phyloP scores from a whole-genome alignment of 2,888 invertebrate genomes.

The Abscondita cerata region DNA sequence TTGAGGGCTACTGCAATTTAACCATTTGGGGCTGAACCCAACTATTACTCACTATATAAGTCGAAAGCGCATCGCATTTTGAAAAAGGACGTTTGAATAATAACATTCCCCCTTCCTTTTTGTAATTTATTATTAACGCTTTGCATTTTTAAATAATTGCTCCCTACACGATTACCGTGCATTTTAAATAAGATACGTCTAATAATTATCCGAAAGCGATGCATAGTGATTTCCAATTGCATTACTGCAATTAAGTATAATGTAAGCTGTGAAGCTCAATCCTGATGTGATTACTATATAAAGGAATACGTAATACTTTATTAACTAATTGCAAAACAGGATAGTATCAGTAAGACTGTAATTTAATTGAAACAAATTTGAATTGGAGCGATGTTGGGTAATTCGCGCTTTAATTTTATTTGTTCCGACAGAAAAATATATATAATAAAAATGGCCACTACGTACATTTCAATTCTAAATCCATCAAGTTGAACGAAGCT shows the following conservation, averaged over 20 bases:
- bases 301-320: conserved; percentile 30
- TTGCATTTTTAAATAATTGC: conserved; percentile 29
- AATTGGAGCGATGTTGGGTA: conserved; percentile 2
- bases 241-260: conserved; percentile 25
- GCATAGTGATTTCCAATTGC: conserved; percentile 30
- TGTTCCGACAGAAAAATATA: not conserved
- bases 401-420: not conserved
- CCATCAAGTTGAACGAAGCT: conserved; percentile 11
- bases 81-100: conserved; percentile 10
- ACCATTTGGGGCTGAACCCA: not conserved
- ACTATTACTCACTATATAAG: conserved; percentile 9
- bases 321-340: conserved; percentile 25
- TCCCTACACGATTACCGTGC: conserved; percentile 27
- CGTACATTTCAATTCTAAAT: conserved; percentile 15
- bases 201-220: conserved; percentile 28
- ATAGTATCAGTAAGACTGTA: conserved; percentile 13
- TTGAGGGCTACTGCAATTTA: conserved; percentile 5
- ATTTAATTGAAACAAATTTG: conserved; percentile 20
- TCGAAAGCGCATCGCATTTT: conserved; percentile 11
- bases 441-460: not conserved
- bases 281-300: conserved; percentile 30
- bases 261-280: conserved; percentile 30
- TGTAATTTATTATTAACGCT: conserved; percentile 18
- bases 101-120: not conserved
- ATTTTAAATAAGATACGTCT: conserved; percentile 30